Percentiles rank a stretch among this genome's conserved stretches.
These are phyloP conservation scores for Saccostrea cuccullata DNA, from an alignment of 1,140 invertebrate genomes.

Conservation along the genomic window DNA sequence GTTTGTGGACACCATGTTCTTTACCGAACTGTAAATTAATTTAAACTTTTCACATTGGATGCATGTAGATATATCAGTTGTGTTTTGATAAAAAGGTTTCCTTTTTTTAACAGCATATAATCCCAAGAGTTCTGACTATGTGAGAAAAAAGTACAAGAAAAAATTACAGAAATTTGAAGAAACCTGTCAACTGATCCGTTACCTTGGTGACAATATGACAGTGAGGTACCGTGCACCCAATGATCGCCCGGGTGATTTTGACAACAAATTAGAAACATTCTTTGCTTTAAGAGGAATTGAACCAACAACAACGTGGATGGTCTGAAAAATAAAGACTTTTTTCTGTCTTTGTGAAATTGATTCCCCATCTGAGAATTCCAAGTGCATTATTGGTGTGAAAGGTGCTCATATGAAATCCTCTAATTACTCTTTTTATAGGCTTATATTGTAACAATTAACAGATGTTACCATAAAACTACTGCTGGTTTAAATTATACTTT, in stretches of 20 bases:
- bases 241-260: conserved; percentile 76
- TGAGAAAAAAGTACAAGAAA: conserved; percentile 77
- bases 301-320: conserved; percentile 73
- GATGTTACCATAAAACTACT: background rate
- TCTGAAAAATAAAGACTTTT: conserved; percentile 21
- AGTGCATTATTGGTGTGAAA: background rate
- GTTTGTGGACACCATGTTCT: background rate
- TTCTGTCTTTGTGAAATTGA: background rate
- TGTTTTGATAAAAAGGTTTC: background rate
- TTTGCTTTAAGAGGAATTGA: conserved; percentile 73
- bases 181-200: conserved; percentile 77
- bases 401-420: background rate
- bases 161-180: conserved; percentile 78
- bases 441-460: too few species aligned
- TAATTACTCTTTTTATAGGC: background rate
- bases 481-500: background rate
- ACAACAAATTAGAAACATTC: conserved; percentile 77
- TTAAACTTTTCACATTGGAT: background rate
- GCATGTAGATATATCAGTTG: background rate
- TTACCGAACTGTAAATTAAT: background rate
- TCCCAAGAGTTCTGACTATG: conserved; percentile 77
- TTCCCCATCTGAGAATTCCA: background rate
- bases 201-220: conserved; percentile 77
- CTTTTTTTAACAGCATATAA: conserved; percentile 76
- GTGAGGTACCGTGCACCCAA: conserved; percentile 75